These are phyloP conservation scores for Pitta sordida DNA, from an alignment of 2,113 vertebrate genomes.

Conservation along the genomic window DNA sequence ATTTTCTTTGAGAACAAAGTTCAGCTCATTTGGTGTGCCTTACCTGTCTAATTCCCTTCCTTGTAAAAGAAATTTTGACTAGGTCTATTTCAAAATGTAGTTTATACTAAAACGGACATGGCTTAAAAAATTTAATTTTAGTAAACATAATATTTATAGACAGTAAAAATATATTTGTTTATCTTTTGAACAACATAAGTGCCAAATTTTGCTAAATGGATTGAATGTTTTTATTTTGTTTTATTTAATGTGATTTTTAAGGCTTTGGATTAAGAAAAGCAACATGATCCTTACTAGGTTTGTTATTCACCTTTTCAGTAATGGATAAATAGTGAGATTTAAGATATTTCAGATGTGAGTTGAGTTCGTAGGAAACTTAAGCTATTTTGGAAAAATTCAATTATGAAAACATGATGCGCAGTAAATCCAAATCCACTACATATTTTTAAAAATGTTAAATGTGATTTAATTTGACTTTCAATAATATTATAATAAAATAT, in stretches of 20 bases:
- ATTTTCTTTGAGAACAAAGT: conserved; percentile 83
- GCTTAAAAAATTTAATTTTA: conserved; percentile 60
- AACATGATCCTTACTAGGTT: background rate
- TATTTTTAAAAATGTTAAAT: background rate
- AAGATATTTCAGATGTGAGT: background rate
- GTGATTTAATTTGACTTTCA: background rate
- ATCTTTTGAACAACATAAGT: conserved; percentile 51
- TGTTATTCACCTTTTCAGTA: background rate
- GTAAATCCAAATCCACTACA: background rate
- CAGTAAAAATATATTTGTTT: conserved; percentile 42
- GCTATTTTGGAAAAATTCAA: background rate
- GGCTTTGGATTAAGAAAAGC: background rate
- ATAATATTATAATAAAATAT: background rate
- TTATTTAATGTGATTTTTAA: background rate
- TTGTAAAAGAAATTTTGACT: conserved; percentile 72
- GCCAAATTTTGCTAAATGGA: conserved; percentile 29
- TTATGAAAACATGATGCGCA: background rate
- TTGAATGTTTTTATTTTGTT: conserved; percentile 11
- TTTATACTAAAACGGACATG: conserved; percentile 50
- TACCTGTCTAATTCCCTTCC: conserved; percentile 76
- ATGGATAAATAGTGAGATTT: background rate
- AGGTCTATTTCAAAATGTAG: conserved; percentile 67
- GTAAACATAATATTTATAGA: conserved; percentile 26
- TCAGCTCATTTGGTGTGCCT: conserved; percentile 78
- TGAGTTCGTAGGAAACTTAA: background rate